Conservation (phyloP, 2,797 vertebrate species). For the Lepus oiostolus region DNA sequence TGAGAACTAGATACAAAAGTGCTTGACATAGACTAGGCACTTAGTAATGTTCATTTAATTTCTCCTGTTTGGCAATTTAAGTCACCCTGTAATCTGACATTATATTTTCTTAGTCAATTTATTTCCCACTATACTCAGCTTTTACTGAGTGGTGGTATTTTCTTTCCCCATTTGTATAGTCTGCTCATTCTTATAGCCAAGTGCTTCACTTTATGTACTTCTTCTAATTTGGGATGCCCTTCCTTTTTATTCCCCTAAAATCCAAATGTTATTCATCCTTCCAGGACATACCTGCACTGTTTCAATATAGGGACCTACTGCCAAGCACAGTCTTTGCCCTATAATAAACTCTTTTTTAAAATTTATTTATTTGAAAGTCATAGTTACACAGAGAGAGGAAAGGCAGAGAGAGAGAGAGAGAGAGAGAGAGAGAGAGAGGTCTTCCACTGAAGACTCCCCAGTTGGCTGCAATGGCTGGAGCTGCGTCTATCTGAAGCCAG, state of each 20-base stretch:
- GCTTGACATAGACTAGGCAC: not conserved
- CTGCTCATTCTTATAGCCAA: not conserved
- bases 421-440: too few relatives aligned
- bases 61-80: not conserved
- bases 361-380: too few relatives aligned
- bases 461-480: too few relatives aligned
- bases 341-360: not conserved
- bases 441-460: too few relatives aligned
- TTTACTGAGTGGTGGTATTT: not conserved
- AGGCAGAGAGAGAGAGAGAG: too few relatives aligned
- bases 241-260: not conserved
- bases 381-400: too few relatives aligned
- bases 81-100: not conserved
- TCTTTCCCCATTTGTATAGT: not conserved
- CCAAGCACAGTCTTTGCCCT: not conserved
- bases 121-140: not conserved
- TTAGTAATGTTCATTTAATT: not conserved
- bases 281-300: not conserved
- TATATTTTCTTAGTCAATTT: constrained; percentile 12
- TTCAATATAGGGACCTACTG: not conserved
- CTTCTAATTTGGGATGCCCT: not conserved
- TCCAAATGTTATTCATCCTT: not conserved
- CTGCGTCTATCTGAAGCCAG: too few relatives aligned
- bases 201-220: not conserved
- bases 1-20: constrained; percentile 14